Conservation (phyloP, 2,797 vertebrate species). For the Loriculus beryllinus region DNA sequence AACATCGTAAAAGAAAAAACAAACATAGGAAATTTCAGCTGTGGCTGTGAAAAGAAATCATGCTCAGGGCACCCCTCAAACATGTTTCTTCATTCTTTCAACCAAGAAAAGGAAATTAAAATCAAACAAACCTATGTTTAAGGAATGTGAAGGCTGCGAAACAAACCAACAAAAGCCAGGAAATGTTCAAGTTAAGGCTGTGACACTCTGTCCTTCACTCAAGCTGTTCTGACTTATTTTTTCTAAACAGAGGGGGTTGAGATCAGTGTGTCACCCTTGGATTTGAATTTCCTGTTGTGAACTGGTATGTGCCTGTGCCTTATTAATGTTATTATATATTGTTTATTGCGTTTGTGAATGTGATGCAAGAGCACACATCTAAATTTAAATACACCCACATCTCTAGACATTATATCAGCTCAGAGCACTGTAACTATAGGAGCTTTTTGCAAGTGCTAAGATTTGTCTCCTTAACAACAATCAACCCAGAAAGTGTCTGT, state of each 20-base stretch:
- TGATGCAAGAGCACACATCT: neutral
- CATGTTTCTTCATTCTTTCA: constrained; percentile 62
- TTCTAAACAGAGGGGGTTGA: constrained; percentile 55
- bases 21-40: constrained; percentile 69
- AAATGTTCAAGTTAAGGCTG: constrained; percentile 66
- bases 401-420: neutral
- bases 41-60: constrained; percentile 67
- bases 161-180: constrained; percentile 71
- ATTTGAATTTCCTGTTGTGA: constrained; percentile 69
- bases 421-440: neutral
- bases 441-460: constrained; percentile 8
- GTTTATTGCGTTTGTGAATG: constrained; percentile 57
- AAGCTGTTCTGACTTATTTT: constrained; percentile 67
- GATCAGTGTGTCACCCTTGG: constrained; percentile 53
- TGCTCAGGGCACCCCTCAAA: constrained; percentile 59
- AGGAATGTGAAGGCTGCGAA: constrained; percentile 70
- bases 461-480: constrained; percentile 57
- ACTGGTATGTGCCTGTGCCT: constrained; percentile 49
- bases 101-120: constrained; percentile 71
- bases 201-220: constrained; percentile 69
- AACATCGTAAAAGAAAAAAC: constrained; percentile 66
- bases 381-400: constrained; percentile 46
- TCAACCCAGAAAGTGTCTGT: constrained; percentile 27
- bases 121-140: constrained; percentile 70
- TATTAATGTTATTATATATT: constrained; percentile 62